These are phyloP conservation scores for Hydropsyche betteni DNA, from an alignment of 2,888 invertebrate species.

Conservation along the genomic window DNA sequence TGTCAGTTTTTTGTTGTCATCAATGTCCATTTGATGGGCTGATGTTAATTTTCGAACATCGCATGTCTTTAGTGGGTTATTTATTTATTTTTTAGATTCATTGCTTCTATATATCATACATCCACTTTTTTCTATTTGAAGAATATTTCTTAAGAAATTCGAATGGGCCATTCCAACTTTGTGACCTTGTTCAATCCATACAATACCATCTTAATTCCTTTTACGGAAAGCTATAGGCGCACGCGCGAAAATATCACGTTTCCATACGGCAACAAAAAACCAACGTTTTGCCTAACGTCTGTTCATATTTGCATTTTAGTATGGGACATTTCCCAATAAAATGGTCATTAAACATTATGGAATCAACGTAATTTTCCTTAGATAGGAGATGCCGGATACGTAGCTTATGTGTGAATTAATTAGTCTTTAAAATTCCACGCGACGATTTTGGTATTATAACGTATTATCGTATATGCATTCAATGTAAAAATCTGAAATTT, in stretches of 20 bases:
- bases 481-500: too few species aligned
- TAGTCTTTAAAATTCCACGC: too few species aligned
- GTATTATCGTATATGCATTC: too few species aligned
- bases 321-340: too few species aligned
- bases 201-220: constrained; percentile 28
- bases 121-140: constrained; percentile 1
- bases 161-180: constrained; percentile 17
- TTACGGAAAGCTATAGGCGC: constrained; percentile 11
- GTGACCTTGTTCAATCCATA: constrained; percentile 22
- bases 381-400: too few species aligned
- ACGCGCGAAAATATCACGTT: constrained; percentile 28
- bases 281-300: too few species aligned
- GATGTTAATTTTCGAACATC: constrained; percentile 14
- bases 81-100: constrained; percentile 1
- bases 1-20: constrained; percentile 5
- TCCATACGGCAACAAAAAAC: constrained; percentile 3
- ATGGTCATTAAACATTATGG: too few species aligned
- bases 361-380: too few species aligned
- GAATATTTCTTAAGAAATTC: constrained; percentile 13
- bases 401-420: too few species aligned
- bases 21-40: not conserved
- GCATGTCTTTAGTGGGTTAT: constrained; percentile 5
- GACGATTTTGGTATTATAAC: too few species aligned
- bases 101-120: constrained; percentile 14
- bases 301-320: too few species aligned